Evolutionary conservation across 2,797 vertebrate species (phyloP).

Genomic region (Sciaenops ocellatus): DNA sequence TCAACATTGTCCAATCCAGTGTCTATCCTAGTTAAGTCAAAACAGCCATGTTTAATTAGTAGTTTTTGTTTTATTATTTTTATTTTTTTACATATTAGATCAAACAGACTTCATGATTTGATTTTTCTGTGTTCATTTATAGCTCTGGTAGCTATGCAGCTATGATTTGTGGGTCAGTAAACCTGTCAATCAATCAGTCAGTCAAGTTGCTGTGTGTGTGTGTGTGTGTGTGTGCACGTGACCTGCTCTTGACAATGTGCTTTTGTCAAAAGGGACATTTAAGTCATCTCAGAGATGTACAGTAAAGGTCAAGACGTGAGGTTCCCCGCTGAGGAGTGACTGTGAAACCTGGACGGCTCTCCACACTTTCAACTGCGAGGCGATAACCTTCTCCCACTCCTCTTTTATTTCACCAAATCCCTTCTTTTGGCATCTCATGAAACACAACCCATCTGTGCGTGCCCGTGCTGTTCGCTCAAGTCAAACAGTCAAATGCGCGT

Average conservation of each 20-base stretch:
- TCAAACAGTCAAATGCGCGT: constrained; percentile 68
- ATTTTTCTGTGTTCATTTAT: constrained; percentile 21
- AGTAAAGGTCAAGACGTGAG: constrained; percentile 63
- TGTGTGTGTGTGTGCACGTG: constrained; percentile 10
- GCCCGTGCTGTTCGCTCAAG: constrained; percentile 49
- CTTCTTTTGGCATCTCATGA: constrained; percentile 74
- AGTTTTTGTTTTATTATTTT: background rate
- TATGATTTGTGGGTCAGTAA: constrained; percentile 18
- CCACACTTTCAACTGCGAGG: constrained; percentile 52
- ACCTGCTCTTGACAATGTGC: constrained; percentile 41
- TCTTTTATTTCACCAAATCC: constrained; percentile 73
- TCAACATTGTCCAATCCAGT: background rate
- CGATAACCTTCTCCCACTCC: constrained; percentile 66
- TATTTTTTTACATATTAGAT: constrained; percentile 16
- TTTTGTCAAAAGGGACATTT: constrained; percentile 55
- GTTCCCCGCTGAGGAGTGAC: constrained; percentile 49
- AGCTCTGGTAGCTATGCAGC: constrained; percentile 11
- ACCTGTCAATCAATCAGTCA: constrained; percentile 43
- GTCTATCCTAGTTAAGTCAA: constrained; percentile 34
- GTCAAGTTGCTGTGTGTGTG: constrained; percentile 3
- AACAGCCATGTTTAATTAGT: constrained; percentile 28
- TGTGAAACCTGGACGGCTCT: constrained; percentile 33
- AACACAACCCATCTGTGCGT: constrained; percentile 64
- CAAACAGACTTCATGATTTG: constrained; percentile 15
- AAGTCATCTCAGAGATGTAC: constrained; percentile 42